These are phyloP conservation scores for Calonectris borealis DNA, from an alignment of 2,113 vertebrate genomes.

Conservation along the genomic window DNA sequence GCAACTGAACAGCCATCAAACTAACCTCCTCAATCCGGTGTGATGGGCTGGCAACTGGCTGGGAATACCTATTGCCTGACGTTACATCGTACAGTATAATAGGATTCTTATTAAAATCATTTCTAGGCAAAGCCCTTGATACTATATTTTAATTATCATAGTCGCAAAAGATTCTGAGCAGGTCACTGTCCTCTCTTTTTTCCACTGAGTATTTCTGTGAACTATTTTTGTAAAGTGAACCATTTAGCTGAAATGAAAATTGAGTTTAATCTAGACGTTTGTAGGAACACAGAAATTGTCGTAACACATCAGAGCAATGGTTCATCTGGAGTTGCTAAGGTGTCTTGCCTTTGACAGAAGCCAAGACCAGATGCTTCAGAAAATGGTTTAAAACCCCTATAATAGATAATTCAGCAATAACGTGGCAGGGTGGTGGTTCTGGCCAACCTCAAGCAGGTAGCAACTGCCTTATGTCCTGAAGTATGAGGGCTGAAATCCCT, in stretches of 20 bases:
- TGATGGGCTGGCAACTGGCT: not conserved
- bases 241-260: not conserved
- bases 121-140: not conserved
- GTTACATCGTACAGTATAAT: not conserved
- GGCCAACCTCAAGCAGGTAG: not conserved
- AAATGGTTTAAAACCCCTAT: not conserved
- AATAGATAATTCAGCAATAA: not conserved
- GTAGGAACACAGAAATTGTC: not conserved
- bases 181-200: not conserved
- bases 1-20: not conserved
- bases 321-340: not conserved
- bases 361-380: constrained; percentile 30
- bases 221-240: not conserved
- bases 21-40: fast-evolving
- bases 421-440: not conserved
- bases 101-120: not conserved
- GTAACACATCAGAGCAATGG: not conserved
- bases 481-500: not conserved
- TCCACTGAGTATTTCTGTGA: not conserved
- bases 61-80: not conserved
- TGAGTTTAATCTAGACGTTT: not conserved
- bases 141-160: not conserved
- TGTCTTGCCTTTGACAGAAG: not conserved
- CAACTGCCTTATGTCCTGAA: not conserved
- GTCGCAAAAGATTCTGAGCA: not conserved